Conservation (phyloP, 2,888 invertebrate species). For the Anticlea derivata region DNA sequence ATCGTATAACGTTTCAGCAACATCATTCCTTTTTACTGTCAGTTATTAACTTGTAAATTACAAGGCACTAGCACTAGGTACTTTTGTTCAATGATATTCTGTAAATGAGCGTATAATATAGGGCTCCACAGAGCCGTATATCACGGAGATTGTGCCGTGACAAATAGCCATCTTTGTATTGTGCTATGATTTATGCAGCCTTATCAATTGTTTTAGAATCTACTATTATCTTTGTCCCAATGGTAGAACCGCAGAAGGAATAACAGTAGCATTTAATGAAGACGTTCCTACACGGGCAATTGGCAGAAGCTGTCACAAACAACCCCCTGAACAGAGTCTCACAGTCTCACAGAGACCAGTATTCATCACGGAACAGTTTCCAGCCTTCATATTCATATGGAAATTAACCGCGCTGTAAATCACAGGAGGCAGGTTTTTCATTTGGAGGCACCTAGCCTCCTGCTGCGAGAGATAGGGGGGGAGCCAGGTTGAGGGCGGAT, state of each 20-base stretch:
- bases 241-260: neutral
- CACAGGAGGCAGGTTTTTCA: slow-evolving; percentile 58
- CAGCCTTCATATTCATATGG: slow-evolving; percentile 48
- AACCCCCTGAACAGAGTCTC: no score
- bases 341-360: slow-evolving; percentile 9
- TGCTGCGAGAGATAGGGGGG: slow-evolving; percentile 18
- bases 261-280: no score
- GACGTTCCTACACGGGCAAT: no score
- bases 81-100: no score
- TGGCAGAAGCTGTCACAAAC: neutral
- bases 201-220: slow-evolving; percentile 25
- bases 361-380: slow-evolving; percentile 20
- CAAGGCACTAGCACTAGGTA: no score
- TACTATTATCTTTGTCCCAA: slow-evolving; percentile 10
- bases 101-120: neutral
- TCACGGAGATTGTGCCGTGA: slow-evolving; percentile 34
- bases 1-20: no score
- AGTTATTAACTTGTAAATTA: no score
- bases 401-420: slow-evolving; percentile 63
- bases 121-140: slow-evolving; percentile 22
- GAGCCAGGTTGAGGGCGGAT: slow-evolving; percentile 2
- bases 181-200: slow-evolving; percentile 21
- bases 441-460: slow-evolving; percentile 44
- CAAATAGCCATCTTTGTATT: slow-evolving; percentile 33
- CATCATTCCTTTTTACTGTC: no score